A percentile compares a stretch with the other conserved stretches of the same genome.
Conservation (phyloP, 1,140 invertebrate genomes). For the Eubasilissa regina region DNA sequence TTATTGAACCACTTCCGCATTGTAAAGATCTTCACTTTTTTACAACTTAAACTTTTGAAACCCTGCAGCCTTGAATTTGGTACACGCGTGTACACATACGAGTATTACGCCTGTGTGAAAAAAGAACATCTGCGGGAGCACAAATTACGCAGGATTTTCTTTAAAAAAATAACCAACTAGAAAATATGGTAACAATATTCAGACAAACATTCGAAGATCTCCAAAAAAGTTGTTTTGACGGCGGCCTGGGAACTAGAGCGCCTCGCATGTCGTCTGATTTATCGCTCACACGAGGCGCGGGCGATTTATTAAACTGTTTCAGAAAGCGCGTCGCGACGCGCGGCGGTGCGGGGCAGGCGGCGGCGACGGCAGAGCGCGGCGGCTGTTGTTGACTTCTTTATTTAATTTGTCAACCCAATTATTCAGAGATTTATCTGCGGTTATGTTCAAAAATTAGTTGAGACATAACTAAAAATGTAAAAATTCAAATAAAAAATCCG, state of each 20-base stretch:
- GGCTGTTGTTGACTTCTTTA: neutral
- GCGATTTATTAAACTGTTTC: conserved; percentile 8
- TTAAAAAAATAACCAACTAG: neutral
- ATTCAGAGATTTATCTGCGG: conserved; percentile 17
- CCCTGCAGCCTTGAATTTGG: too few relatives aligned
- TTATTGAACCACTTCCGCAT: too few relatives aligned
- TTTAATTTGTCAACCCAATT: conserved; percentile 17
- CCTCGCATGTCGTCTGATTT: conserved; percentile 22
- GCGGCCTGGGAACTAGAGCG: conserved; percentile 13
- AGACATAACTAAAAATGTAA: too few relatives aligned
- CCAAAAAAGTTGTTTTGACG: neutral
- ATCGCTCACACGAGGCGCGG: neutral
- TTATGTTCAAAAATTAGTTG: neutral
- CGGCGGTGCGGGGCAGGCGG: neutral
- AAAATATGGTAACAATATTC: neutral
- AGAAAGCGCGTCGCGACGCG: conserved; percentile 13
- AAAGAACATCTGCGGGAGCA: too few relatives aligned
- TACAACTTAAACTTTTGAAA: too few relatives aligned
- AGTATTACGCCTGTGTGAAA: neutral
- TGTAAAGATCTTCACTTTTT: too few relatives aligned
- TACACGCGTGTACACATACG: neutral
- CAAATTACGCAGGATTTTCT: neutral
- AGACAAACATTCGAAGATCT: neutral
- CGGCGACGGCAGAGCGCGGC: neutral
- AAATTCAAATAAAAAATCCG: too few relatives aligned